These are phyloP conservation scores for Aphis craccivora DNA, from an alignment of 1,140 invertebrate species.

Conservation along the genomic window DNA sequence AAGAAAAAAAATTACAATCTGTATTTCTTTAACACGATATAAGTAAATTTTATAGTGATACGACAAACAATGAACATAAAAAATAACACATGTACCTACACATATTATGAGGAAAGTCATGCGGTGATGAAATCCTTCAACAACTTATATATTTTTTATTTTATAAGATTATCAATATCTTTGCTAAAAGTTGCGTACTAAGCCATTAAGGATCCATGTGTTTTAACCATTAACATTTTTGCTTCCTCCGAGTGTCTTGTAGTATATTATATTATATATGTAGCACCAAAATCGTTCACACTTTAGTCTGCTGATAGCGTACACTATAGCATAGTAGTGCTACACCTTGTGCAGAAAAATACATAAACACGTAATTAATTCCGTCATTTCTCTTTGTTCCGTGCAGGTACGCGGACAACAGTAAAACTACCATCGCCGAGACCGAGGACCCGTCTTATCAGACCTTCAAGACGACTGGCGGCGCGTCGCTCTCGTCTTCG, in stretches of 20 bases:
- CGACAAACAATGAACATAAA: too few relatives aligned
- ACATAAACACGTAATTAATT: neutral
- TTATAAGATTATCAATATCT: too few relatives aligned
- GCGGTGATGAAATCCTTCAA: too few relatives aligned
- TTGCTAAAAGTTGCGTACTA: too few relatives aligned
- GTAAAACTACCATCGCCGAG: constrained; percentile 28
- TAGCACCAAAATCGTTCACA: neutral
- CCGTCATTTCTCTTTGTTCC: neutral
- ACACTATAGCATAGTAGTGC: neutral
- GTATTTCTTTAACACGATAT: too few relatives aligned
- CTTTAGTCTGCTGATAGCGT: neutral
- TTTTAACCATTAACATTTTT: neutral
- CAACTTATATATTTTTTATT: too few relatives aligned
- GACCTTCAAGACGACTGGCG: neutral
- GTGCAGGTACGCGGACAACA: constrained; percentile 2
- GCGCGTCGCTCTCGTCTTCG: neutral
- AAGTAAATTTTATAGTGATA: too few relatives aligned
- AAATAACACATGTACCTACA: too few relatives aligned
- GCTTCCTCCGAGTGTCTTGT: neutral
- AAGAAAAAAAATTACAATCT: too few relatives aligned
- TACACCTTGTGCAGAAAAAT: neutral
- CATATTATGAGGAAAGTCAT: too few relatives aligned
- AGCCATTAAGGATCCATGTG: too few relatives aligned
- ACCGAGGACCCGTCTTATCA: constrained; percentile 23
- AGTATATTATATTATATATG: neutral